phyloP scores from a whole-genome alignment of 2,797 vertebrate genomes.

The Salmo trutta region DNA sequence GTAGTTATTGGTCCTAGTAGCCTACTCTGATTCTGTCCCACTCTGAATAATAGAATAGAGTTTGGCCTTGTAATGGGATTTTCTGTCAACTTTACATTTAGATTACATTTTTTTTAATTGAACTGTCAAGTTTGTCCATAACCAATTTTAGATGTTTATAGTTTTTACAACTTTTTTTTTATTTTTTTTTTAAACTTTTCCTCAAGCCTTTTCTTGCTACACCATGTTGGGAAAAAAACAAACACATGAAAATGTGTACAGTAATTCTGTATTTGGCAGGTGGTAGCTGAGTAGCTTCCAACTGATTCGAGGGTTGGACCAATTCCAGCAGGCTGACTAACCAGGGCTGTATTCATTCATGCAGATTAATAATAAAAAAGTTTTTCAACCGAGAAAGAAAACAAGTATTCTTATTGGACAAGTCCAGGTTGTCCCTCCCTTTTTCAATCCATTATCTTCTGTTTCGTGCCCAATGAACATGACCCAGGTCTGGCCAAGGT shows the following conservation, averaged over 20 bases:
- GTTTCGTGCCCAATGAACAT: background rate
- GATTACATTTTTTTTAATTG: background rate
- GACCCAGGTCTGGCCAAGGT: background rate
- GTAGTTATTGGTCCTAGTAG: no score
- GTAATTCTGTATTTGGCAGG: background rate
- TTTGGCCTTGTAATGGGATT: background rate
- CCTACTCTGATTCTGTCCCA: no score
- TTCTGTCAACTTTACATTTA: background rate
- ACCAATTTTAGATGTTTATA: no score
- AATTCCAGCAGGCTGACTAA: background rate
- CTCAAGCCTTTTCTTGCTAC: background rate
- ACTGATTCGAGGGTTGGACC: slow-evolving; percentile 1
- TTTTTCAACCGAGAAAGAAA: no score
- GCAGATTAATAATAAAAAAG: no score
- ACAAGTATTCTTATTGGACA: no score
- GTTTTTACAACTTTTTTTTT: background rate
- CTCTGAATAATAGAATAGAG: background rate
- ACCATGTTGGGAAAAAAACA: background rate
- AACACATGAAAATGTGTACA: no score
- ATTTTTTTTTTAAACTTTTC: background rate
- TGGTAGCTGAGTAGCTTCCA: slow-evolving; percentile 1
- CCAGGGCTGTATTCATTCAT: no score
- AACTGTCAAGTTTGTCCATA: background rate
- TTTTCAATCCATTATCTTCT: no score
- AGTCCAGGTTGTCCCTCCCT: no score